These are phyloP conservation scores for Dryadula phaetusa DNA, from an alignment of 2,888 invertebrate species.

Conservation along the genomic window DNA sequence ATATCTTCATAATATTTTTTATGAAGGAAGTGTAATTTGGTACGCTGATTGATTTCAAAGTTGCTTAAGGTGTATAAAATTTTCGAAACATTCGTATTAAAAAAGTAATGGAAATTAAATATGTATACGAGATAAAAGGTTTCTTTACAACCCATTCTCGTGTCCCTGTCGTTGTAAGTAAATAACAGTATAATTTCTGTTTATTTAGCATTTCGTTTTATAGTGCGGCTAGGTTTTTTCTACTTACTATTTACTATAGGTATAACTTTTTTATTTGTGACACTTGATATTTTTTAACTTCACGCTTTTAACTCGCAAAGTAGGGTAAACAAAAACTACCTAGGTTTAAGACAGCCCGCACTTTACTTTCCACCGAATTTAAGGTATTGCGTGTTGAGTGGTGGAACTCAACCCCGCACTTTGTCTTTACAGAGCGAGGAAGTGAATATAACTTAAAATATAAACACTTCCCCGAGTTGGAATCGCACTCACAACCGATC, in stretches of 20 bases:
- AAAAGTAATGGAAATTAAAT: conserved; percentile 16
- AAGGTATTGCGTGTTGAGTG: no score
- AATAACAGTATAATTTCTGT: background rate
- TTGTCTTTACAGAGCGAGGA: no score
- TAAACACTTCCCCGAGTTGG: no score
- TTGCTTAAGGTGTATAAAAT: background rate
- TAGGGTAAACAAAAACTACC: no score
- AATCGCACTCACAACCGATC: no score
- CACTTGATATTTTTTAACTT: background rate
- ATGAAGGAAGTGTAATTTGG: background rate
- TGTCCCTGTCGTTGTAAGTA: background rate
- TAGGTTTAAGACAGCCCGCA: no score
- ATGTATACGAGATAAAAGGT: conserved; percentile 19
- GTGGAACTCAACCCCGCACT: no score
- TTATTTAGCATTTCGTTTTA: conserved; percentile 3
- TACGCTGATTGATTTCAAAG: background rate
- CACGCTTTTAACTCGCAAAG: background rate
- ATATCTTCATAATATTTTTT: background rate
- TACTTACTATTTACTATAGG: no score
- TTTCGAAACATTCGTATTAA: background rate
- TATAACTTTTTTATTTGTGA: background rate
- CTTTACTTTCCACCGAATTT: no score
- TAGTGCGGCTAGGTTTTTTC: background rate
- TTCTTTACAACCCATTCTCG: conserved; percentile 6
- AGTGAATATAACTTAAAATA: no score